Evolutionary conservation across 2,113 vertebrate species (phyloP).

Genomic region (Proterorhinus semilunaris): DNA sequence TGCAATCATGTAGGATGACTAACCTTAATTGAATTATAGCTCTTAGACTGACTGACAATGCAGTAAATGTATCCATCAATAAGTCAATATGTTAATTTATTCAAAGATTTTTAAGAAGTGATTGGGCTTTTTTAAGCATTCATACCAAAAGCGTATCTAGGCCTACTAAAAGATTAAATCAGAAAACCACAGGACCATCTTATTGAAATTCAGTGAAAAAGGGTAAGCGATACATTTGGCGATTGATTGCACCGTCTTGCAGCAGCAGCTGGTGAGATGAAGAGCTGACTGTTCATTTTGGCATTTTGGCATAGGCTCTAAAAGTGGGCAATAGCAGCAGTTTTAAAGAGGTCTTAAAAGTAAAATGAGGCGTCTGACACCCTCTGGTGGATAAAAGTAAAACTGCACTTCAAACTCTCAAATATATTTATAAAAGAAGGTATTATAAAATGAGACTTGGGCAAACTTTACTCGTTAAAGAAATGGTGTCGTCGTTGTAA

Average conservation of each 20-base stretch:
- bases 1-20: not conserved
- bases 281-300: constrained; percentile 34
- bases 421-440: not conserved
- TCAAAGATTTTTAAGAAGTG: not conserved
- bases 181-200: no score
- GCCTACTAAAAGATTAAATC: no score
- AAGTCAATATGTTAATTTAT: constrained; percentile 6
- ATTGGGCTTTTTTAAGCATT: not conserved
- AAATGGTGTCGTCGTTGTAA: no score
- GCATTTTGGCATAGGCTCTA: constrained; percentile 26
- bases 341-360: not conserved
- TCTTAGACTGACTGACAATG: not conserved
- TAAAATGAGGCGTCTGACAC: constrained; percentile 47
- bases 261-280: constrained; percentile 35
- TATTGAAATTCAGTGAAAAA: not conserved
- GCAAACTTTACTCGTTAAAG: no score
- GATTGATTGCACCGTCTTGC: constrained; percentile 29
- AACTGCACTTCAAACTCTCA: constrained; percentile 17
- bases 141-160: not conserved
- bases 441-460: no score
- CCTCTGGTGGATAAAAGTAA: constrained; percentile 52
- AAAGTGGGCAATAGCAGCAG: not conserved
- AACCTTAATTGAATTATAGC: not conserved
- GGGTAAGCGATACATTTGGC: constrained; percentile 13
- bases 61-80: not conserved